phyloP scores from a whole-genome alignment of 1,140 invertebrate species.

The Atopsyche davidsoni region DNA sequence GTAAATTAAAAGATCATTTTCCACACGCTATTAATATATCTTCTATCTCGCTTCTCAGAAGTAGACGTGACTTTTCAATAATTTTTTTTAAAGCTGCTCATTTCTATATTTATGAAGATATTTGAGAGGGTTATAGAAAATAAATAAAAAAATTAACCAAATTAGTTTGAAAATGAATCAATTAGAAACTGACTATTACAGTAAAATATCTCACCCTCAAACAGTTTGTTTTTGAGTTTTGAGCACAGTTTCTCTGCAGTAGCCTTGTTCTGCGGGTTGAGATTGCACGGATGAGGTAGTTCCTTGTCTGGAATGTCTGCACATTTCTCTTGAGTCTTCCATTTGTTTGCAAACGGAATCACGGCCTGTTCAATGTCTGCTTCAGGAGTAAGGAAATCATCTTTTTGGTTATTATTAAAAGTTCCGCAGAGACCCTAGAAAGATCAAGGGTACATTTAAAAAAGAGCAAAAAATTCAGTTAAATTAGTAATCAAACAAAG shows the following conservation, averaged over 20 bases:
- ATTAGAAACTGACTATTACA: too few relatives aligned
- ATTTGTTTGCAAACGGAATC: slow-evolving; percentile 78
- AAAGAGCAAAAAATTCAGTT: not conserved
- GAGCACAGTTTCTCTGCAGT: slow-evolving; percentile 64
- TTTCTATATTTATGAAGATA: too few relatives aligned
- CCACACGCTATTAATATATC: too few relatives aligned
- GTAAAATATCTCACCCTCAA: slow-evolving; percentile 47
- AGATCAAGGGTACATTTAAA: not conserved
- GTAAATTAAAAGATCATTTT: too few relatives aligned
- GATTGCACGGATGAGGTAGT: slow-evolving; percentile 61
- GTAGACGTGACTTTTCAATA: too few relatives aligned
- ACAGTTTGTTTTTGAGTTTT: slow-evolving; percentile 61
- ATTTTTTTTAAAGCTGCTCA: too few relatives aligned
- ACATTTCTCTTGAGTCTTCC: slow-evolving; percentile 75
- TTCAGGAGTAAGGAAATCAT: slow-evolving; percentile 83
- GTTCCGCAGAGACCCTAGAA: slow-evolving; percentile 78
- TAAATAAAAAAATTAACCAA: slow-evolving; percentile 7
- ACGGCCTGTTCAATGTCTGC: slow-evolving; percentile 72
- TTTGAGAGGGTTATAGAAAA: too few relatives aligned
- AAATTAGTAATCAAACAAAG: too few relatives aligned
- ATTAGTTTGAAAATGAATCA: not conserved
- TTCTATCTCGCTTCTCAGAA: too few relatives aligned
- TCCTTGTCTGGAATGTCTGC: slow-evolving; percentile 50
- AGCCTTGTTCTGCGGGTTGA: slow-evolving; percentile 62
- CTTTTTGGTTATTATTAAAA: slow-evolving; percentile 78